These are phyloP conservation scores for Microtus richardsoni DNA, from an alignment of 2,113 vertebrate genomes.

Conservation along the genomic window DNA sequence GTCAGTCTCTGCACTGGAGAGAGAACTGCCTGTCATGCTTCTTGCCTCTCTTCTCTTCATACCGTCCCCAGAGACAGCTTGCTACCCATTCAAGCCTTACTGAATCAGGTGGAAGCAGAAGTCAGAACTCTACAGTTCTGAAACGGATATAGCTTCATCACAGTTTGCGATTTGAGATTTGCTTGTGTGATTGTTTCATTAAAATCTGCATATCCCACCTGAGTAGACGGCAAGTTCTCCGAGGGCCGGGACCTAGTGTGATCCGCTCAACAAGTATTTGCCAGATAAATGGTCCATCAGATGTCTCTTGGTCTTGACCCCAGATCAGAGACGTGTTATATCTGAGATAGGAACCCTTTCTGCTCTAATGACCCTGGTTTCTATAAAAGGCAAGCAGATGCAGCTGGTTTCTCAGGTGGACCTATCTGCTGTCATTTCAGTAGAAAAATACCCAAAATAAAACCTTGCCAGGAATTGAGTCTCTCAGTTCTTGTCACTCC, in stretches of 20 bases:
- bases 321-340: background rate
- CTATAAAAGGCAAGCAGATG: slow-evolving; percentile 73
- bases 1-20: background rate
- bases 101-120: slow-evolving; percentile 33
- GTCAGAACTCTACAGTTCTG: slow-evolving; percentile 9
- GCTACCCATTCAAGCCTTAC: slow-evolving; percentile 15
- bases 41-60: background rate
- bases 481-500: slow-evolving; percentile 78
- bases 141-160: background rate
- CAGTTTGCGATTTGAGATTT: slow-evolving; percentile 14
- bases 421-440: slow-evolving; percentile 79
- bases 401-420: slow-evolving; percentile 82
- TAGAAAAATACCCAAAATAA: slow-evolving; percentile 80
- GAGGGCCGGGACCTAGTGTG: background rate
- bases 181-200: background rate
- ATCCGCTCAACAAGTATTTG: background rate
- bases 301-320: background rate
- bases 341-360: slow-evolving; percentile 68
- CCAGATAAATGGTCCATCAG: background rate
- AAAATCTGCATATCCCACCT: background rate
- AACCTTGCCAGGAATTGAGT: slow-evolving; percentile 75
- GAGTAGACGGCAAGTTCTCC: background rate
- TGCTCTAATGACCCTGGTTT: slow-evolving; percentile 78
- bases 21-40: background rate
- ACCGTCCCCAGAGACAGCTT: background rate